Evolutionary conservation across 1,140 invertebrate species (phyloP).

Genomic region (Berghia stephanieae): DNA sequence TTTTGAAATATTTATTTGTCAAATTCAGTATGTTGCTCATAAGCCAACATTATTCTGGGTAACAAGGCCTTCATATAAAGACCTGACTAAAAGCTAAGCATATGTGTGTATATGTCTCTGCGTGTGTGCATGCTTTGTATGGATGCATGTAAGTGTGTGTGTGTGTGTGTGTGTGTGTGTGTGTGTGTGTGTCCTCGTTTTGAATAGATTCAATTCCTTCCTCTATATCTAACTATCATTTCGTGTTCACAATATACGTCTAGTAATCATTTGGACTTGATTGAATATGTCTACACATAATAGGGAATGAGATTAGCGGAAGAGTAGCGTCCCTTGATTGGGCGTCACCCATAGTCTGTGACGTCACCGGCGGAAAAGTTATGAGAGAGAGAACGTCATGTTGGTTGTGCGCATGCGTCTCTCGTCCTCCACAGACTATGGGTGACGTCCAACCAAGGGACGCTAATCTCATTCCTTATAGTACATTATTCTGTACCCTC

Average conservation of each 20-base stretch:
- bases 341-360: background rate
- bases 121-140: background rate
- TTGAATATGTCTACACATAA: background rate
- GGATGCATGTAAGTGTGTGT: constrained; percentile 16
- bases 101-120: constrained; percentile 18
- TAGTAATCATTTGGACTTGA: background rate
- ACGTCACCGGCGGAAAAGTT: background rate
- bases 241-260: background rate
- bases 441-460: too few relatives aligned
- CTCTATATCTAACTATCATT: background rate
- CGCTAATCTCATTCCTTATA: too few relatives aligned
- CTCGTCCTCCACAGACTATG: too few relatives aligned
- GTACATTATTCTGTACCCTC: too few relatives aligned
- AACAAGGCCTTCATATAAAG: background rate
- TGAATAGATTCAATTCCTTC: background rate
- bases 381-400: too few relatives aligned
- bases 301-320: background rate
- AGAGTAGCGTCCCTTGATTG: background rate
- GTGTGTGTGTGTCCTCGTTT: constrained; percentile 1
- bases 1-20: constrained; percentile 11
- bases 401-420: too few relatives aligned
- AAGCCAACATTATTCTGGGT: background rate
- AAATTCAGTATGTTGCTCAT: constrained; percentile 11
- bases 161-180: constrained; percentile 18
- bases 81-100: background rate